phyloP scores from a whole-genome alignment of 1,140 invertebrate species.

The Drosophila navojoa region DNA sequence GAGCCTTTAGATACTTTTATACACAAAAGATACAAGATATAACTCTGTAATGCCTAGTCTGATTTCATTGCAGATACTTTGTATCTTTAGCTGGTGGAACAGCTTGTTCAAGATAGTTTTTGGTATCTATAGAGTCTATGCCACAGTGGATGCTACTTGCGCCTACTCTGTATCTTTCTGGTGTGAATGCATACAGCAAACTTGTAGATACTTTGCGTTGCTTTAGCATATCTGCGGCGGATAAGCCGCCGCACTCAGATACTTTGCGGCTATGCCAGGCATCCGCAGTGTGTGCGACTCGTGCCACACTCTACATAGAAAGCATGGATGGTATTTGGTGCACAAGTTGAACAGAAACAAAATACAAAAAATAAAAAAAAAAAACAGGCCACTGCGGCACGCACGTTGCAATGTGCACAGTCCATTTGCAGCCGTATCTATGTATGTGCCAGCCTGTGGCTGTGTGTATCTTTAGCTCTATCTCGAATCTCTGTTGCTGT shows the following conservation, averaged over 20 bases:
- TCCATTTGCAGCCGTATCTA: conserved; percentile 22
- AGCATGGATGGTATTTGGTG: conserved; percentile 43
- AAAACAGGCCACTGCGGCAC: conserved; percentile 27
- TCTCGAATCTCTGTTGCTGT: conserved; percentile 27
- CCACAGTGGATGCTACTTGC: no score
- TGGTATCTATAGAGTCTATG: no score
- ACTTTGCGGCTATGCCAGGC: neutral
- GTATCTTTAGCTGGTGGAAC: no score
- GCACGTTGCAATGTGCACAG: conserved; percentile 40
- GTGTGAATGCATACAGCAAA: neutral
- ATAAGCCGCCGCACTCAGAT: neutral
- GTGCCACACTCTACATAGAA: conserved; percentile 18
- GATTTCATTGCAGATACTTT: no score
- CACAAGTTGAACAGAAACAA: conserved; percentile 35
- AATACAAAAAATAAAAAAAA: no score
- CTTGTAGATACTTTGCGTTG: neutral
- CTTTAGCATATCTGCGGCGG: no score
- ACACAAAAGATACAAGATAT: no score
- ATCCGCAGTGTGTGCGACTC: neutral
- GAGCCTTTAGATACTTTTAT: no score
- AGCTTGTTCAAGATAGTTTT: no score
- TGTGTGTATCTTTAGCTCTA: conserved; percentile 24
- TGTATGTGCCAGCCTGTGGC: conserved; percentile 8
- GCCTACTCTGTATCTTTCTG: no score
- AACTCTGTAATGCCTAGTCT: no score